Evolutionary conservation across 2,113 vertebrate genomes (phyloP).

Genomic region (Edolisoma coerulescens): DNA sequence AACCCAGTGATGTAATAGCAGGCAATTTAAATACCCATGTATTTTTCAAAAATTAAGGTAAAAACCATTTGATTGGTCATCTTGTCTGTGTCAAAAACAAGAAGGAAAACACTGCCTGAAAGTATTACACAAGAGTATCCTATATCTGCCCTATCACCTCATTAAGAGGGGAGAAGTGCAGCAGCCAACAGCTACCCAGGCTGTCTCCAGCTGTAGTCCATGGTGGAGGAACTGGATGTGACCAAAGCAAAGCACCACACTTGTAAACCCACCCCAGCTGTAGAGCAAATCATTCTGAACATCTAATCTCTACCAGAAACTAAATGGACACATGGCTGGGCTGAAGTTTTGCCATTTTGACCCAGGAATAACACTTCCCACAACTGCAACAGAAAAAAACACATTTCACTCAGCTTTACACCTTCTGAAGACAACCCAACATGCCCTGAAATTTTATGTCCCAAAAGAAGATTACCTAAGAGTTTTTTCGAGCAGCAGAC

Average conservation of each 20-base stretch:
- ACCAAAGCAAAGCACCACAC: not conserved
- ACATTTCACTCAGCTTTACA: not conserved
- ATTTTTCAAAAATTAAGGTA: not conserved
- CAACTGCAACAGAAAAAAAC: not conserved
- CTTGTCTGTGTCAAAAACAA: not conserved
- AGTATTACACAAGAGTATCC: not conserved
- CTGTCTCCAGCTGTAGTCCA: not conserved
- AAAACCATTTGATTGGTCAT: not conserved
- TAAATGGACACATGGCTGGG: not conserved
- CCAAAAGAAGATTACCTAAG: not conserved
- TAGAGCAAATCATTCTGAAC: not conserved
- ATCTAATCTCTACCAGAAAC: not conserved
- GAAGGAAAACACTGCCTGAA: not conserved
- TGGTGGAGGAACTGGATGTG: not conserved
- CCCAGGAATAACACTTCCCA: not conserved
- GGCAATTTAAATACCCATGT: not conserved
- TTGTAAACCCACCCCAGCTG: not conserved
- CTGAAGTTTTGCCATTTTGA: not conserved
- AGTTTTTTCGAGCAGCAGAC: not conserved
- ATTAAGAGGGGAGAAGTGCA: not conserved
- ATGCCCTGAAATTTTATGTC: not conserved
- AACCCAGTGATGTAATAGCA: not conserved
- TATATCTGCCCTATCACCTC: accelerated
- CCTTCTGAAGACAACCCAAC: not conserved
- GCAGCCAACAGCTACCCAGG: not conserved